Conservation (phyloP, 1,140 invertebrate genomes). For the Augochlora pura region DNA sequence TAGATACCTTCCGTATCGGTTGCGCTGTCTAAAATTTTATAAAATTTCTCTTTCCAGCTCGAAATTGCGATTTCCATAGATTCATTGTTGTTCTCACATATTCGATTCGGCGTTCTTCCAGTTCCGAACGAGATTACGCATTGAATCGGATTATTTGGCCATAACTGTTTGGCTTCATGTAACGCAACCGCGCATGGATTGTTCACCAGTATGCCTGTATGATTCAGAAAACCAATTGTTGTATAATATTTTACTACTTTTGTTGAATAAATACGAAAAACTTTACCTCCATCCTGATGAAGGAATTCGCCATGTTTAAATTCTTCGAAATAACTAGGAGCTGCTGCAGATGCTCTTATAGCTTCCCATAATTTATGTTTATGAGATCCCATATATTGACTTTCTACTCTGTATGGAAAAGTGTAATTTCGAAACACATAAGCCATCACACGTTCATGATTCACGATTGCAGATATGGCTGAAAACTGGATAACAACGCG, state of each 20-base stretch:
- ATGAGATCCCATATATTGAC: constrained; percentile 89
- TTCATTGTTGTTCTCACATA: constrained; percentile 70
- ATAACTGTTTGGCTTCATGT: constrained; percentile 92
- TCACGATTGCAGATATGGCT: constrained; percentile 90
- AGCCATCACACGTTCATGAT: constrained; percentile 88
- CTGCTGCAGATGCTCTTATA: constrained; percentile 93
- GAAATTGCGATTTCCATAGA: constrained; percentile 73
- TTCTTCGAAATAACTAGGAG: constrained; percentile 96
- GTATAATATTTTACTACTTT: too few relatives aligned
- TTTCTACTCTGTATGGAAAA: constrained; percentile 86
- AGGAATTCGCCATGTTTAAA: constrained; percentile 88
- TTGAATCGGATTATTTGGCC: constrained; percentile 89
- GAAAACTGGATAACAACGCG: constrained; percentile 82
- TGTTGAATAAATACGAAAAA: too few relatives aligned
- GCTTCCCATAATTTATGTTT: constrained; percentile 92
- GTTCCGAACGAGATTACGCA: constrained; percentile 95
- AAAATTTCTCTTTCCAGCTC: constrained; percentile 90
- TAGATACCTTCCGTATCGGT: constrained; percentile 93
- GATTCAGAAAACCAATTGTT: constrained; percentile 79
- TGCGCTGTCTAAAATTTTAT: constrained; percentile 92
- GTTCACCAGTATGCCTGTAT: constrained; percentile 93
- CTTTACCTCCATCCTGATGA: constrained; percentile 86
- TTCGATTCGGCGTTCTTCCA: constrained; percentile 82
- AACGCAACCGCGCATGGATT: constrained; percentile 95
- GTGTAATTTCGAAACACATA: constrained; percentile 96